Conservation (phyloP, 2,113 vertebrate genomes). For the Camelus dromedarius region DNA sequence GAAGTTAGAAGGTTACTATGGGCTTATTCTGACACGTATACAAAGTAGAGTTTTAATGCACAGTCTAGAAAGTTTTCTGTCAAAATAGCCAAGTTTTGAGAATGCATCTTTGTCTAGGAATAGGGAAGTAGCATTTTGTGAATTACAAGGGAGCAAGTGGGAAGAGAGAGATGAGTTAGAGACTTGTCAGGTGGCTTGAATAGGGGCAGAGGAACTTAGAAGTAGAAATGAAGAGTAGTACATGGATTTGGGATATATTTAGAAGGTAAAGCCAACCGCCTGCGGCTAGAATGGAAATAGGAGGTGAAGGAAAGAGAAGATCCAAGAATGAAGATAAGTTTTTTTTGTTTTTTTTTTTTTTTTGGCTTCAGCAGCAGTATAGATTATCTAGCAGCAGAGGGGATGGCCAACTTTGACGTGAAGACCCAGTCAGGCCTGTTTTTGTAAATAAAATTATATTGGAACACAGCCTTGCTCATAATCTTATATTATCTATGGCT, state of each 20-base stretch:
- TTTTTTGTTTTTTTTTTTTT: background rate
- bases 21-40: background rate
- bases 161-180: background rate
- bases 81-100: background rate
- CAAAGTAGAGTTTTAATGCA: background rate
- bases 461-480: background rate
- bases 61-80: background rate
- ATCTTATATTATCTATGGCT: background rate
- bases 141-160: background rate
- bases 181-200: background rate
- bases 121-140: background rate
- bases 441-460: background rate
- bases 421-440: background rate
- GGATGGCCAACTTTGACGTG: background rate
- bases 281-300: background rate
- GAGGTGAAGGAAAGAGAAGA: background rate
- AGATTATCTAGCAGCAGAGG: background rate
- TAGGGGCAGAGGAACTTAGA: background rate
- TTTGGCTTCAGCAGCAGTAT: background rate
- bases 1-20: slow-evolving; percentile 22
- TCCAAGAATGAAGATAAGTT: background rate
- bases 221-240: background rate
- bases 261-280: background rate
- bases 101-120: background rate
- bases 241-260: background rate